These are phyloP conservation scores for Phymorhynchus buccinoides DNA, from an alignment of 1,140 invertebrate genomes.

Conservation along the genomic window DNA sequence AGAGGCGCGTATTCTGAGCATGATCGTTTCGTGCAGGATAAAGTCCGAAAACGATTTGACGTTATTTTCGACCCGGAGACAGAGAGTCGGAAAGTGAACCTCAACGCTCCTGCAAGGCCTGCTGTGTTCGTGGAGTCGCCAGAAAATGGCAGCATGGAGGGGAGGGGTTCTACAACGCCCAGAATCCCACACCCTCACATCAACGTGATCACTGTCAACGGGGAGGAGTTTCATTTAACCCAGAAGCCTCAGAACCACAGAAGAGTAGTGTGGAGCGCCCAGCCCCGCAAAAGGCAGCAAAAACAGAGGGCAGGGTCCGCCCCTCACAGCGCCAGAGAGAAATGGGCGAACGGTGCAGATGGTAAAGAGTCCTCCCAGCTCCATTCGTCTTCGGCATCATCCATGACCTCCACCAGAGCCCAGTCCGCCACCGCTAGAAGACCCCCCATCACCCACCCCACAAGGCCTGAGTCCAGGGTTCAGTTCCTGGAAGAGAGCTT, in stretches of 20 bases:
- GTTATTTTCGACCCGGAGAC: conserved; percentile 29
- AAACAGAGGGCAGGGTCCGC: not conserved
- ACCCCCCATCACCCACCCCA: not conserved
- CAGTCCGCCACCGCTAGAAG: not conserved
- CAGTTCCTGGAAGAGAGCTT: not conserved
- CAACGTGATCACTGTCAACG: conserved; percentile 8
- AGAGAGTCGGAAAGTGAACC: not conserved
- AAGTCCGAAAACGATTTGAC: not conserved
- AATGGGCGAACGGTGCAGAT: not conserved
- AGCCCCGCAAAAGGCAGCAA: not conserved
- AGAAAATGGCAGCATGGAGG: not conserved
- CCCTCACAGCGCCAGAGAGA: not conserved
- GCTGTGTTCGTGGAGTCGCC: not conserved
- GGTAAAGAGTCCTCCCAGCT: not conserved
- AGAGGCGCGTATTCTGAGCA: not conserved
- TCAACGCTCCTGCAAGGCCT: not conserved
- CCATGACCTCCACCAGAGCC: not conserved
- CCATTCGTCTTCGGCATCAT: not conserved
- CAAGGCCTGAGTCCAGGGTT: not conserved
- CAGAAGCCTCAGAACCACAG: not conserved
- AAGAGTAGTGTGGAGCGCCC: conserved; percentile 17
- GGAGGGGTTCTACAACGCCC: not conserved
- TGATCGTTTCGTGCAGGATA: not conserved
- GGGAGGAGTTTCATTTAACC: conserved; percentile 8
- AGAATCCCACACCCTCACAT: not conserved